Base-by-base conservation (phyloP, 1,140 invertebrate genomes). In the Whitmania pigra region DNA sequence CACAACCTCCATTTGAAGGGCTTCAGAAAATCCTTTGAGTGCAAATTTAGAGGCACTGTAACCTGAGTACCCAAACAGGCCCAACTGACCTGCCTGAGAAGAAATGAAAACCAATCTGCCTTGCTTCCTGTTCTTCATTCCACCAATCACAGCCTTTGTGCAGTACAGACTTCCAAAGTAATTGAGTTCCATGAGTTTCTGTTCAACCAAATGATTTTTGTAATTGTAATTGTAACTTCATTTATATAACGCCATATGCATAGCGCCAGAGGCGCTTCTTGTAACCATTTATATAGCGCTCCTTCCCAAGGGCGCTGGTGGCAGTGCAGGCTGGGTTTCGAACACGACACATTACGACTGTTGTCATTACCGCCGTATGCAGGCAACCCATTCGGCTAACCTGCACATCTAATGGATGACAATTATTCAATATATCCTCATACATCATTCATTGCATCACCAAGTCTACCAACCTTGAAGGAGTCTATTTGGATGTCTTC, bases 21-120 rank as follows among this genome's bases (percentile, higher is more conserved):
- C 87, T 80, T 99, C 94, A 9, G 94, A 94, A 74, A 99, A 87
- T 11, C 94, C 96, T 73, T 92, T 85, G 5, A 99, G 81, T 1
- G 93, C 95, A 87, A 92, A 99, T 83, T 99, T 99, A 17, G 91
- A 88, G 67, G 88, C 87, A 69, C 90, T 89, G 81, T 99, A 99
- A 0, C 91, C 90, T 55, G 90, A 88, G 78, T 89, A 93, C 1
- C 96, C 96, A 85, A 88, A 94, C 74, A 95, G 85, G 81, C 96
- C 95, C 76, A 94, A 79, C 71, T 97, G 85, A 17, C 90, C 91
- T 72, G 92, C 94, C 82, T 91, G 88, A 7, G 94, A 97, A 0
- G 91, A 89, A 11, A 93, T 89, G 75, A 96, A 85, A 13, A 82
- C 77, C 68, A 82, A 78, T 17, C 80, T 75, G 18, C 81, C 82